phyloP scores from a whole-genome alignment of 2,113 vertebrate species.

The Grallaria varia region DNA sequence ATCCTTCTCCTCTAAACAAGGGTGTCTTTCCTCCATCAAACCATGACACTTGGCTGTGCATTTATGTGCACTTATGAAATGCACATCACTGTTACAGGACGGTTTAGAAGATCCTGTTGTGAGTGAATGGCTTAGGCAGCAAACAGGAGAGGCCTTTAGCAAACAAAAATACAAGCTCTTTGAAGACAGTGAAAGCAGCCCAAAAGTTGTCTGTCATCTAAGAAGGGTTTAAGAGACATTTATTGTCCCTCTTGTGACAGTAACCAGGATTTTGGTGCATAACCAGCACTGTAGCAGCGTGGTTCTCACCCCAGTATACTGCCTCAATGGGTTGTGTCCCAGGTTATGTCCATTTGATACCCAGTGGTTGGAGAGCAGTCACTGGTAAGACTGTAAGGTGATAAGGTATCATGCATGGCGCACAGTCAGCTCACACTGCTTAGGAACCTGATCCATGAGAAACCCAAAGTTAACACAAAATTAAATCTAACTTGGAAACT shows the following conservation, averaged over 20 bases:
- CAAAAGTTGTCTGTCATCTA: not conserved
- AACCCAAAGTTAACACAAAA: not conserved
- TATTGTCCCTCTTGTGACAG: not conserved
- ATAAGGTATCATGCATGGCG: not conserved
- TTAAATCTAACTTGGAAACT: not conserved
- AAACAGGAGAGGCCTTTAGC: not conserved
- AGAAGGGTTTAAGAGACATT: not conserved
- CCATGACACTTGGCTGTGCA: not conserved
- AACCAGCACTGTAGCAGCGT: not conserved
- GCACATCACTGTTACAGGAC: not conserved
- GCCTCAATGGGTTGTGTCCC: not conserved
- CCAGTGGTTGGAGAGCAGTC: not conserved
- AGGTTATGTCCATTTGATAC: not conserved
- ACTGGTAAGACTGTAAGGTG: not conserved
- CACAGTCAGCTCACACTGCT: rapidly evolving
- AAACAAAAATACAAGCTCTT: not conserved
- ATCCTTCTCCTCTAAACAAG: not conserved
- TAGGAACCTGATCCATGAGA: not conserved
- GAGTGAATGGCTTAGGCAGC: not conserved
- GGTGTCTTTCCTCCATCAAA: not conserved
- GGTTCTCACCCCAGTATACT: not conserved
- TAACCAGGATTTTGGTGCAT: not conserved
- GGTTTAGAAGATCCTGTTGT: not conserved
- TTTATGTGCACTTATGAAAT: not conserved
- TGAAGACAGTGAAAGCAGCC: not conserved